Conservation (phyloP, 2,888 invertebrate species). For the Altica lythri region DNA sequence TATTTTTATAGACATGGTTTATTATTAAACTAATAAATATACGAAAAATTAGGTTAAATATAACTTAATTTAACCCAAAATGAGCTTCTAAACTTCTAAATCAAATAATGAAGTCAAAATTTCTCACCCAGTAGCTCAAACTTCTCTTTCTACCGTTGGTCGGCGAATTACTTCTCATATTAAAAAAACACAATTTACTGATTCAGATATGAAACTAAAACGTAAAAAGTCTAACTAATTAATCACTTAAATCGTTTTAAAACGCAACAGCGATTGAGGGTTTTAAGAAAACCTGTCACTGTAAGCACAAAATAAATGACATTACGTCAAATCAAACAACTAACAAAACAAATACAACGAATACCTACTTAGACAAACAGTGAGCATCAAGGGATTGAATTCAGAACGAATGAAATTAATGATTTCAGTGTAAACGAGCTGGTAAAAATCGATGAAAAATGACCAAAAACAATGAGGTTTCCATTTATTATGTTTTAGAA, state of each 20-base stretch:
- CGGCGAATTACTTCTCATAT: conserved; percentile 4
- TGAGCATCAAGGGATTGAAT: background rate
- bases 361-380: conserved; percentile 5
- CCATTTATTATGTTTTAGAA: too few relatives aligned
- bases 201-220: too few relatives aligned
- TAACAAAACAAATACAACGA: conserved; percentile 2
- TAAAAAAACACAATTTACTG: background rate
- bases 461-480: too few relatives aligned
- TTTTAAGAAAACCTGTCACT: background rate
- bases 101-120: background rate
- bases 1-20: too few relatives aligned
- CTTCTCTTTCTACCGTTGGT: conserved; percentile 2
- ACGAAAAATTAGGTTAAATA: too few relatives aligned
- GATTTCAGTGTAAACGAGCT: too few relatives aligned
- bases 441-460: too few relatives aligned
- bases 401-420: too few relatives aligned
- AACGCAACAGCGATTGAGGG: background rate
- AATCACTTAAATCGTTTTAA: background rate
- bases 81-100: background rate
- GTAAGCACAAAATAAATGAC: background rate
- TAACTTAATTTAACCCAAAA: background rate
- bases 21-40: too few relatives aligned
- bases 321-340: background rate
- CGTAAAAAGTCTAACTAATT: too few relatives aligned
- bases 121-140: conserved; percentile 8